Evolutionary conservation across 2,113 vertebrate genomes (phyloP).

Genomic region (Osmerus eperlanus): DNA sequence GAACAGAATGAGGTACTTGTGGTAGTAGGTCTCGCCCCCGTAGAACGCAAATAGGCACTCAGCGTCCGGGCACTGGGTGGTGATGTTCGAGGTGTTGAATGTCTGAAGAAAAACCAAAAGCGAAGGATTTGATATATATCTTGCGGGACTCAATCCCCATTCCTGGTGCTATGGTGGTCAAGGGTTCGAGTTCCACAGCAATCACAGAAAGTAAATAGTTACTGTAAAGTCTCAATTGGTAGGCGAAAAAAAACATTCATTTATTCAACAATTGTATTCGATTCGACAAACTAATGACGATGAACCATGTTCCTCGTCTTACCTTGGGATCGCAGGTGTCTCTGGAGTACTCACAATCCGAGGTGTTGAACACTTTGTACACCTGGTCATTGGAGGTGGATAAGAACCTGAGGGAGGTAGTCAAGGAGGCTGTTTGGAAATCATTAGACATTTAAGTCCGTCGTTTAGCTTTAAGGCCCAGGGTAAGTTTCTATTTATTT

Average conservation of each 20-base stretch:
- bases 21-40: constrained; percentile 86
- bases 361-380: constrained; percentile 85
- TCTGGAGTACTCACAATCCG: constrained; percentile 59
- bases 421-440: constrained; percentile 60
- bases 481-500: too few species aligned
- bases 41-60: constrained; percentile 92
- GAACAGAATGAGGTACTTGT: constrained; percentile 82
- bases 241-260: too few species aligned
- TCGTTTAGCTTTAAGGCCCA: too few species aligned
- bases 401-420: constrained; percentile 75
- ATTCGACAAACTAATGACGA: too few species aligned
- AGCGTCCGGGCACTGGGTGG: constrained; percentile 71
- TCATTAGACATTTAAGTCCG: too few species aligned
- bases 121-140: neutral
- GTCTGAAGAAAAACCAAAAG: constrained; percentile 59
- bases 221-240: too few species aligned
- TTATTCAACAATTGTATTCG: too few species aligned
- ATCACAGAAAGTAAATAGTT: too few species aligned
- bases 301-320: constrained; percentile 19
- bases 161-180: too few species aligned
- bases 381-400: constrained; percentile 88
- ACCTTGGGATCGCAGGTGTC: constrained; percentile 83
- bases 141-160: too few species aligned
- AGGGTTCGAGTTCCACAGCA: too few species aligned
- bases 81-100: constrained; percentile 73